phyloP scores from a whole-genome alignment of 2,797 vertebrate genomes.

The Eleutherodactylus coqui region DNA sequence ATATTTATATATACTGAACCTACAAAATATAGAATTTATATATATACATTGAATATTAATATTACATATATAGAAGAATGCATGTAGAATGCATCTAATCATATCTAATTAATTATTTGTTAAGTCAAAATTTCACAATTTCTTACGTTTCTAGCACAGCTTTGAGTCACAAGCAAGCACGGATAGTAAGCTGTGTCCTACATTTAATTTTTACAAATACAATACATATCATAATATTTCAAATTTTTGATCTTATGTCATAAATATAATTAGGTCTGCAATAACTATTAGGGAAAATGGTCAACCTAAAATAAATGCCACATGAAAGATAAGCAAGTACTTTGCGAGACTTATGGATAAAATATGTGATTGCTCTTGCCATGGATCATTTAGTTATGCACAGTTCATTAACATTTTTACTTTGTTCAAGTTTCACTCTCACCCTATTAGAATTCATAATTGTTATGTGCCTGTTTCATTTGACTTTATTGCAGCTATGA shows the following conservation, averaged over 20 bases:
- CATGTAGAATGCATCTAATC: neutral
- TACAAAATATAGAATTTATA: neutral
- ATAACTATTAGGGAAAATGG: constrained; percentile 25
- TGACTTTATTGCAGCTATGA: constrained; percentile 52
- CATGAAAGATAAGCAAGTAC: constrained; percentile 21
- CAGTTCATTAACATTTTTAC: constrained; percentile 55
- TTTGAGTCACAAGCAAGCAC: neutral
- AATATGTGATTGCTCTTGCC: constrained; percentile 26
- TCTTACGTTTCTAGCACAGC: neutral
- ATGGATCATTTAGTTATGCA: constrained; percentile 50
- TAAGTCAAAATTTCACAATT: neutral
- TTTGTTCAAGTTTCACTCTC: constrained; percentile 44
- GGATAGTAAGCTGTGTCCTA: neutral
- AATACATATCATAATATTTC: neutral
- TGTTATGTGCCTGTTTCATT: constrained; percentile 43
- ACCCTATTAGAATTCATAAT: constrained; percentile 53
- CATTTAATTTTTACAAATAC: neutral
- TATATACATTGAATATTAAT: neutral
- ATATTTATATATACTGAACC: neutral
- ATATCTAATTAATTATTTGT: neutral
- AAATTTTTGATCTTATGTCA: neutral
- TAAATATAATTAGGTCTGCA: constrained; percentile 20
- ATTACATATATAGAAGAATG: neutral
- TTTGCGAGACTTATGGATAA: constrained; percentile 34
- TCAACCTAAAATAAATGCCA: constrained; percentile 32